Evolutionary conservation across 2,113 vertebrate species (phyloP), one percentile per base, ranked within the genome.

Genomic region (Labrus mixtus): DNA sequence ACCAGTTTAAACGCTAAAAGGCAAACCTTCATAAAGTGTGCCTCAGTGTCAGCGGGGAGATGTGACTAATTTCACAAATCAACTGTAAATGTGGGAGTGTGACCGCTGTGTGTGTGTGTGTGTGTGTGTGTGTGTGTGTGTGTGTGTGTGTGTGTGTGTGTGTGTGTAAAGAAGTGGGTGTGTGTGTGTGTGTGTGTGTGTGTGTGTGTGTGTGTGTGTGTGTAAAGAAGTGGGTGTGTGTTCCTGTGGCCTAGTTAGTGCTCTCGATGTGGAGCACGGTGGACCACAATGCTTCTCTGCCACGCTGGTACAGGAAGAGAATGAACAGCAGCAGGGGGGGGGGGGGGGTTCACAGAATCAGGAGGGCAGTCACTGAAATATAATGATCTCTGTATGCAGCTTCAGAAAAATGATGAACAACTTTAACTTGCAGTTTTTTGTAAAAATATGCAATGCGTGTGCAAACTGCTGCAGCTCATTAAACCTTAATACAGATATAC

Each of bases 221-320:
- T 39, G 15, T 16, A 8, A 50, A n/a, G 13, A 16, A 10, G 41
- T 72, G 68, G 17, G 62, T 1, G 25, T 2, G 0, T 12, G 15
- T n/a, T 41, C 65, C 61, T 58, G 61, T 75, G 74, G 66, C 60
- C 65, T 75, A 39, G 48, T 81, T 67, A 62, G 51, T 13, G 8
- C 61, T 61, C 9, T 48, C 60, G 1, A 78, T 57, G 29, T 20
- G 56, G 29, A 61, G 4, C 64, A 20, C 6, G 11, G 67, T 37
- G 46, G 54, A 69, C 78, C 78, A 78, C 73, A 70, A 51, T 41
- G 50, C 45, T 3, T 1, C 23, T 60, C 25, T 37, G 45, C 8
- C 50, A 48, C 37, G 9, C 10, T 51, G 51, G 16, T 13, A 74
- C 78, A 72, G 74, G 74, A 84, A 78, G 70, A 45, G 1, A 12